Evolutionary conservation across 1,140 invertebrate genomes (phyloP).

Genomic region (Drosophila tropicalis): DNA sequence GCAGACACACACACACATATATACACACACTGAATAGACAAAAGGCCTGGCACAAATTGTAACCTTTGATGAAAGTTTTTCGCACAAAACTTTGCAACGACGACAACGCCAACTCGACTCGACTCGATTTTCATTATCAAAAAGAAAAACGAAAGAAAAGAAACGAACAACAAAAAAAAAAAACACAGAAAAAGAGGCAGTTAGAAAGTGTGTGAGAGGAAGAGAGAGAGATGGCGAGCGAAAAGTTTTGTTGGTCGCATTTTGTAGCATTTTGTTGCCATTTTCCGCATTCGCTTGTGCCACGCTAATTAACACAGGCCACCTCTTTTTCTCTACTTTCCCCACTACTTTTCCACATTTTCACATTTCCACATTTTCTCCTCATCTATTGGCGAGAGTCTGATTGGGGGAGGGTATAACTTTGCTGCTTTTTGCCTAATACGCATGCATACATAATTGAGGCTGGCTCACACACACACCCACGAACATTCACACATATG

Average conservation of each 20-base stretch:
- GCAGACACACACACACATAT: neutral
- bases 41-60: slow-evolving; percentile 62
- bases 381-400: slow-evolving; percentile 13
- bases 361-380: slow-evolving; percentile 7
- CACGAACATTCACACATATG: slow-evolving; percentile 31
- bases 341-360: slow-evolving; percentile 22
- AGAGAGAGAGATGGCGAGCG: neutral
- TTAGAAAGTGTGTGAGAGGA: slow-evolving; percentile 25
- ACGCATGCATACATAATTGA: slow-evolving; percentile 75
- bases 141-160: slow-evolving; percentile 39
- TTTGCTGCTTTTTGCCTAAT: slow-evolving; percentile 65
- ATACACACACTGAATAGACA: slow-evolving; percentile 19
- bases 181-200: neutral
- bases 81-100: slow-evolving; percentile 66
- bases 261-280: slow-evolving; percentile 60
- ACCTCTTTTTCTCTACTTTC: slow-evolving; percentile 12
- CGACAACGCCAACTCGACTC: slow-evolving; percentile 40
- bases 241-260: slow-evolving; percentile 52
- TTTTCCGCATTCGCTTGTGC: slow-evolving; percentile 61
- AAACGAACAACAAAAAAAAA: neutral
- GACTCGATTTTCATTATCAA: slow-evolving; percentile 78
- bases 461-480: slow-evolving; percentile 30
- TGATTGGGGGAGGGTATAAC: slow-evolving; percentile 2
- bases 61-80: slow-evolving; percentile 79
- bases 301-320: slow-evolving; percentile 70